Evolutionary conservation across 2,113 vertebrate species (phyloP).

Genomic region (Sapayoa aenigma): DNA sequence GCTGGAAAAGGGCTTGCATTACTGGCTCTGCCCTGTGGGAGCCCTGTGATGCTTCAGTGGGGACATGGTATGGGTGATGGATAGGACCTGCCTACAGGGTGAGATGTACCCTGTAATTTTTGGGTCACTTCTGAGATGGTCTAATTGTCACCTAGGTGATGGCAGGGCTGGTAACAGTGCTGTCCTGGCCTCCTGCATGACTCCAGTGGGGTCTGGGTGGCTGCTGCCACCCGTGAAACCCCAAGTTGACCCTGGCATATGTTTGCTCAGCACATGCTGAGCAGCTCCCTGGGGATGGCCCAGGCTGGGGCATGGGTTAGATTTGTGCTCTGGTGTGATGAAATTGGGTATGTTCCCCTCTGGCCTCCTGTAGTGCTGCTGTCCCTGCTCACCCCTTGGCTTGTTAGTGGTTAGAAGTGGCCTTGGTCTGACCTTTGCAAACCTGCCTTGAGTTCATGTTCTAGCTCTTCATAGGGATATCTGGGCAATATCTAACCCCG

Average conservation of each 20-base stretch:
- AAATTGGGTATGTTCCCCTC: neutral
- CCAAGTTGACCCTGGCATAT: rapidly evolving
- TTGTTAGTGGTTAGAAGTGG: neutral
- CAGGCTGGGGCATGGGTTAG: neutral
- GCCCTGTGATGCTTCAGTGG: neutral
- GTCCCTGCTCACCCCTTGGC: neutral
- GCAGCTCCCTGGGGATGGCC: neutral
- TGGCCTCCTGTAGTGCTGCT: neutral
- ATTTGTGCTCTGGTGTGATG: neutral
- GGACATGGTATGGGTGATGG: neutral
- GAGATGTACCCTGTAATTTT: neutral
- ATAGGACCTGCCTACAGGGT: neutral
- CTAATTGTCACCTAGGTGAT: neutral
- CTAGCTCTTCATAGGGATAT: neutral
- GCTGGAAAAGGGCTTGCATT: neutral
- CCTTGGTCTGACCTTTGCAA: neutral
- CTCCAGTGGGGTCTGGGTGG: neutral
- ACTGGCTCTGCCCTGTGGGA: neutral
- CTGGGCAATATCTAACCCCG: neutral
- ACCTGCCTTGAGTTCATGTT: neutral
- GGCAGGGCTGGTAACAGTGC: neutral
- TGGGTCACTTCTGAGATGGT: neutral
- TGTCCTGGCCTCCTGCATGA: neutral
- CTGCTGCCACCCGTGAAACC: neutral
- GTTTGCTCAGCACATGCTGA: neutral